A percentile compares a stretch with the other conserved stretches of the same genome.
phyloP scores from a whole-genome alignment of 2,113 vertebrate genomes.

The Pipa parva region DNA sequence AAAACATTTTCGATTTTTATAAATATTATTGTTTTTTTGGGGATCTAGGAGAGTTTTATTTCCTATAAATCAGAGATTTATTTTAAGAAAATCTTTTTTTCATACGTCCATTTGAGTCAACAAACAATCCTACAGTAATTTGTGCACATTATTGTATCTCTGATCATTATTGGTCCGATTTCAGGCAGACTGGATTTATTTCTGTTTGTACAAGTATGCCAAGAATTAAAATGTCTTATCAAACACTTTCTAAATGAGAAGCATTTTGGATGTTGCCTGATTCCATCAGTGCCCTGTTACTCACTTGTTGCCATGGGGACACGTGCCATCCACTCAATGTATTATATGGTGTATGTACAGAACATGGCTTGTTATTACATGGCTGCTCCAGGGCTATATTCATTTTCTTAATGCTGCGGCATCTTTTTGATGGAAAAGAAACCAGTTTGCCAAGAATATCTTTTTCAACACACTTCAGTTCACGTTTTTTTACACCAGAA shows the following conservation, averaged over 20 bases:
- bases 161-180: no score
- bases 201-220: no score
- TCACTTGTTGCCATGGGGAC: conserved; percentile 92
- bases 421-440: conserved; percentile 78
- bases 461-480: conserved; percentile 82
- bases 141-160: no score
- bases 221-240: background rate
- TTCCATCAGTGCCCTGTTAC: background rate
- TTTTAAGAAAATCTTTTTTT: no score
- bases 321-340: conserved; percentile 77
- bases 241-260: background rate
- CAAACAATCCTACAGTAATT: no score
- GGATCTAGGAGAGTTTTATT: no score
- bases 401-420: conserved; percentile 80
- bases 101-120: no score
- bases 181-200: no score
- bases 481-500: conserved; percentile 71
- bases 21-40: no score
- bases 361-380: conserved; percentile 73
- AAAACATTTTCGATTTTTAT: no score
- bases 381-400: conserved; percentile 71
- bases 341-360: conserved; percentile 47
- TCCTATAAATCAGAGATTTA: no score
- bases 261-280: no score
- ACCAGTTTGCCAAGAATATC: conserved; percentile 69